A percentile compares a stretch with the other conserved stretches of the same genome.
Evolutionary conservation across 2,888 invertebrate species (phyloP).

Genomic region (Drosophila meridionalis): DNA sequence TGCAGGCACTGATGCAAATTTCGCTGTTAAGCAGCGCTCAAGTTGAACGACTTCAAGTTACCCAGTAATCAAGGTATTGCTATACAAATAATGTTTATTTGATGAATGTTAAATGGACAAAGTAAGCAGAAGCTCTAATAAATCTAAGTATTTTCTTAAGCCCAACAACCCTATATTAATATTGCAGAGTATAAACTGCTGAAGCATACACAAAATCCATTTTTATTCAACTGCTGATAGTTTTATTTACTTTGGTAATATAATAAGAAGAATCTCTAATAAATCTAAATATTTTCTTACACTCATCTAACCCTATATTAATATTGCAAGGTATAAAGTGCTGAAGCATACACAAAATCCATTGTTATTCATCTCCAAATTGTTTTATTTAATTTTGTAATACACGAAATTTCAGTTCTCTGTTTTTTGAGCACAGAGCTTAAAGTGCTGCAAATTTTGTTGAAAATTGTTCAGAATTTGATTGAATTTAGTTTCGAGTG

Average conservation of each 20-base stretch:
- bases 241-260: background rate
- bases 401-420: background rate
- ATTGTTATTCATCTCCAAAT: background rate
- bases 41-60: background rate
- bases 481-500: background rate
- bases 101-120: background rate
- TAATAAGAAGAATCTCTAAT: background rate
- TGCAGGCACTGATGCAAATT: constrained; percentile 32
- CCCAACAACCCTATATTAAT: background rate
- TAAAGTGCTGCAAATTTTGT: background rate
- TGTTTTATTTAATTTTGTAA: background rate
- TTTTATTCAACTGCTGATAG: background rate
- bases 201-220: background rate
- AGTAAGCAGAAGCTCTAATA: background rate
- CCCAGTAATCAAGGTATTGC: background rate
- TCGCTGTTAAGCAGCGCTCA: constrained; percentile 5
- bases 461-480: background rate
- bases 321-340: background rate
- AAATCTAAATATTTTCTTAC: background rate
- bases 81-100: background rate
- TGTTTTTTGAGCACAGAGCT: background rate
- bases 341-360: background rate
- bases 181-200: background rate
- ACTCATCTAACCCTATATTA: background rate
- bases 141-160: background rate